A percentile compares a stretch with the other conserved stretches of the same genome.
Conservation (phyloP, 2,888 invertebrate genomes). For the Serrognathus titanus region DNA sequence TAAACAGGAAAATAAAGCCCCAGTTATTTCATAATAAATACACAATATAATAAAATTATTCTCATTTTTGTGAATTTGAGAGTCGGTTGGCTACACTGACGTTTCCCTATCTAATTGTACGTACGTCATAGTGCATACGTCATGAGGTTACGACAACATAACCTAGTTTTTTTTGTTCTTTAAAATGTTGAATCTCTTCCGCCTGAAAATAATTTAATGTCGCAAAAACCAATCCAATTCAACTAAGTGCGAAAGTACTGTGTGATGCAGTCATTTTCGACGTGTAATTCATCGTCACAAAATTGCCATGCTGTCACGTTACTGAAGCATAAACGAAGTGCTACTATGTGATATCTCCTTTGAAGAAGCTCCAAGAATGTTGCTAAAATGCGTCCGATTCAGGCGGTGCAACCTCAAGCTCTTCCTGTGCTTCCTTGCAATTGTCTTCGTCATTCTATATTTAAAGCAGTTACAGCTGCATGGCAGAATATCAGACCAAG, state of each 20-base stretch:
- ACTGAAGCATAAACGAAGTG: too few relatives aligned
- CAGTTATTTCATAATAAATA: too few relatives aligned
- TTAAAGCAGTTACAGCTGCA: background rate
- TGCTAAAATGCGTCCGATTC: background rate
- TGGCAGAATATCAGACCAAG: background rate
- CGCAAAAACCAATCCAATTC: background rate
- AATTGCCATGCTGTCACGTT: conserved; percentile 1
- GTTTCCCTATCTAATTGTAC: too few relatives aligned
- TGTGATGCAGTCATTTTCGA: too few relatives aligned
- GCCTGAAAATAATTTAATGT: background rate
- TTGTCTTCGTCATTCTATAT: background rate
- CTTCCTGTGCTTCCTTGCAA: background rate
- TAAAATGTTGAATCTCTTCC: background rate
- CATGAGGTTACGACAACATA: background rate
- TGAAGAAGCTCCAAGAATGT: background rate
- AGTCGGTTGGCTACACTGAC: too few relatives aligned
- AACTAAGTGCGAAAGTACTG: too few relatives aligned
- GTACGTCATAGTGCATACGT: background rate
- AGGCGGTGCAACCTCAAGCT: background rate
- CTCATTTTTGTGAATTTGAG: too few relatives aligned
- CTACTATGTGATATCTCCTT: too few relatives aligned
- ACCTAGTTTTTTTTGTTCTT: background rate
- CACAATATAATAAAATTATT: too few relatives aligned
- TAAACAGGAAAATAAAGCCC: too few relatives aligned
- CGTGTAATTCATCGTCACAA: background rate